Base-by-base conservation (phyloP, 1,140 invertebrate species). In the Zophobas morio region DNA sequence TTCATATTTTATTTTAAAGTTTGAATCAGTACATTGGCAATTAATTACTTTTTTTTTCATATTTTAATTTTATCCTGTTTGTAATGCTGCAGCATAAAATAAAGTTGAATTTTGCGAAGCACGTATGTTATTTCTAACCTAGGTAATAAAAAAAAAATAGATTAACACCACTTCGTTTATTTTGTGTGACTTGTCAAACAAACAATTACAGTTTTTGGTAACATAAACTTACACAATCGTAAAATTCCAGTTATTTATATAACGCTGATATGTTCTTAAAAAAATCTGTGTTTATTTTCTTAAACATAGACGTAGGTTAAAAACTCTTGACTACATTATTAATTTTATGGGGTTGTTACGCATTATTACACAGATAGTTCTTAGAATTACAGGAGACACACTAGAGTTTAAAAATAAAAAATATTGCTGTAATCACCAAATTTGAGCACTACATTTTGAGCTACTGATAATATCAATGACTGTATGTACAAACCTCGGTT, bases 391-490 rank as follows among this genome's bases (percentile, higher is more conserved):
- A 66, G 60, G 60, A 51, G 49, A 66, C 60, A 66, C 39, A 32
- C 33, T 6, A 42, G 60, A 42, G 42, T 66, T 34, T 36, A 32
- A 63, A 57, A 66, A 8, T 8, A 40, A 66, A 66, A 66, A 20
- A 20, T 66, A 73, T 77, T 77, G 75, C 75, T 70, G 73, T 32
- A 37, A 49, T 54, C 51, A 49, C 51, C 36, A 72, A 71, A 72
- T 63, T 77, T 77, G 76, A 77, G 76, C 76, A 73, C 76, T 77
- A 77, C 76, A 74, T 34, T 54, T 77, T 77, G 75, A 76, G 75
- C 75, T 56, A 76, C 74, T 47, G 49, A 36, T 32, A 56, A 75
- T 75, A 40, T 42, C 34, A 54, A 73, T 54, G 49, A 51, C 20
- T 66, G 60, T 63, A 66, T 66, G 20, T 66, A 66, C 39, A 66